Evolutionary conservation across 2,888 invertebrate genomes (phyloP), one percentile per base, ranked within the genome.

Genomic region (Aspidiotus rigidus): DNA sequence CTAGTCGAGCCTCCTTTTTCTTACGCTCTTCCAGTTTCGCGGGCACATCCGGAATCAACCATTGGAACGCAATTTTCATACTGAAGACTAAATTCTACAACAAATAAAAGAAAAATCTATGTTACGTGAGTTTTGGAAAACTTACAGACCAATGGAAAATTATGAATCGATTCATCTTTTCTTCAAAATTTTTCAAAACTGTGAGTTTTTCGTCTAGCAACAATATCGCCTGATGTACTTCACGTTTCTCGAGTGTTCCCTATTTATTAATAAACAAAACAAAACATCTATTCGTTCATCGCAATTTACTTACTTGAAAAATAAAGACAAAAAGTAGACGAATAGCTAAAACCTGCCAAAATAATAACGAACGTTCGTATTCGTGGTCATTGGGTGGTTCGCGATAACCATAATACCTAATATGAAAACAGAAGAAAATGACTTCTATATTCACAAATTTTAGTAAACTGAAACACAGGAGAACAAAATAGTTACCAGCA

Each of bases 1-100:
- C 93, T 75, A 95, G 87, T 79, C 90, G 93, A 0, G 87, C 85
- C 79, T 95, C 94, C 67, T 92, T 85, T 11, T 92, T 84, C 75
- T 95, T 93, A 77, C 89, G 85, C 78, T 93, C 90, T 71, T 88
- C 85, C 67, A 98, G 82, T 74, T 88, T 86, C 44, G 83, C 82
- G 1, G 93, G 91, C 81, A 95, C 87, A 79, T 97, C 94, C 17
- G 97, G 96, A 74, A 98, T 95, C 73, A 93, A 84, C 92, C 94
- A 96, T 69, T 89, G 86, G 16, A 96, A 87, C 64, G 93, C 78
- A 75, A 93, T 91, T 83, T 94, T 94, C 66, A 93, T 86, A 62
- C 93, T 79, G 17, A 93, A 90, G 44, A 97, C 94, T 63, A 93
- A 82, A 80, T 97, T 97, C 93, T 95, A 80, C 10, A 49, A 49